Evolutionary conservation across 2,113 vertebrate species (phyloP).

Genomic region (Myotis davidii): DNA sequence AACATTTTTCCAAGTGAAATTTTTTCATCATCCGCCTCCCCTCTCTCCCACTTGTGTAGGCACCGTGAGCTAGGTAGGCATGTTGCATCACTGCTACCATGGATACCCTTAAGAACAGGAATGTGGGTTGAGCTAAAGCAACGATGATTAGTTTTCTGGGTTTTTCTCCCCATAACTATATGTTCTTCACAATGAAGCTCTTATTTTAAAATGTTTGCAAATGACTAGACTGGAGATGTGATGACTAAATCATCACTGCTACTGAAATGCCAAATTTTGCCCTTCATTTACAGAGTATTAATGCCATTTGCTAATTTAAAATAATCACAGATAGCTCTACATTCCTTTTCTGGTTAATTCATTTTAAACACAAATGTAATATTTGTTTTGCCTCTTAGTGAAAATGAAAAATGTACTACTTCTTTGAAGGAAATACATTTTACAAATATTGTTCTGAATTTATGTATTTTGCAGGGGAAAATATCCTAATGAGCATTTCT

Average conservation of each 20-base stretch:
- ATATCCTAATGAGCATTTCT: slow-evolving; percentile 37
- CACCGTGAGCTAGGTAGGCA: slow-evolving; percentile 84
- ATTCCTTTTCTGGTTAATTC: slow-evolving; percentile 60
- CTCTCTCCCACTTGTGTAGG: slow-evolving; percentile 80
- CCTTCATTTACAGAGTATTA: slow-evolving; percentile 57
- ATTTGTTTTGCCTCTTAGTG: slow-evolving; percentile 30
- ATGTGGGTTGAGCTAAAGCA: slow-evolving; percentile 78
- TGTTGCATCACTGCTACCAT: slow-evolving; percentile 88
- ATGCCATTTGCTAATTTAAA: slow-evolving; percentile 71
- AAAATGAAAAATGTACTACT: slow-evolving; percentile 47
- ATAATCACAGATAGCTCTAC: slow-evolving; percentile 45
- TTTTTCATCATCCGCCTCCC: slow-evolving; percentile 73
- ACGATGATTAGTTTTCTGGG: slow-evolving; percentile 71
- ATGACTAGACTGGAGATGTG: slow-evolving; percentile 67
- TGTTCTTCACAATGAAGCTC: slow-evolving; percentile 70
- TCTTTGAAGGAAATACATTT: slow-evolving; percentile 24
- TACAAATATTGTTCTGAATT: neutral
- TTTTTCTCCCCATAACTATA: slow-evolving; percentile 14
- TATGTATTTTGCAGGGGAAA: slow-evolving; percentile 35
- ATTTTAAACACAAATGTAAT: slow-evolving; percentile 32
- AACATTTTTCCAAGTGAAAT: slow-evolving; percentile 77
- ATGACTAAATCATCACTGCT: slow-evolving; percentile 67
- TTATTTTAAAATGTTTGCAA: slow-evolving; percentile 71
- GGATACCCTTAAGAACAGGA: slow-evolving; percentile 86
- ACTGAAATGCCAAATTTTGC: slow-evolving; percentile 49